Evolutionary conservation across 2,888 invertebrate species (phyloP).

Genomic region (Mythimna lalbum): DNA sequence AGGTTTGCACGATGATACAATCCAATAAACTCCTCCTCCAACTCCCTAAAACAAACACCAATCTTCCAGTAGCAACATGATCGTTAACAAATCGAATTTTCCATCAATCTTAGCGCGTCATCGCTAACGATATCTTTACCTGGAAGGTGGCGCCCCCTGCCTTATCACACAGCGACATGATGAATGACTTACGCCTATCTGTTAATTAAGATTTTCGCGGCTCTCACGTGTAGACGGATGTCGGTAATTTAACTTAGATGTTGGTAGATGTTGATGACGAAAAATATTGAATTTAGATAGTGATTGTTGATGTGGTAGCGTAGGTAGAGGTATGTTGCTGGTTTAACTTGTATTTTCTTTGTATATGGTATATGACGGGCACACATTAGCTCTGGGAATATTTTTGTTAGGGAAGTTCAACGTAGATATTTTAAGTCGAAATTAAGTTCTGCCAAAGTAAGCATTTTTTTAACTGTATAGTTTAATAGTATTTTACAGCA

Average conservation of each 20-base stretch:
- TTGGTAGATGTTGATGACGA: slow-evolving; percentile 61
- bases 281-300: slow-evolving; percentile 64
- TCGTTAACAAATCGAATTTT: slow-evolving; percentile 58
- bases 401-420: background rate
- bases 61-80: slow-evolving; percentile 46
- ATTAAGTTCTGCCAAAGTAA: no score
- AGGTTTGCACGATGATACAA: background rate
- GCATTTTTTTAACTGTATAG: no score
- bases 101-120: slow-evolving; percentile 79
- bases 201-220: slow-evolving; percentile 90
- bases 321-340: background rate
- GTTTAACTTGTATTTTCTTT: background rate
- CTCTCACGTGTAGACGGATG: slow-evolving; percentile 87
- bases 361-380: background rate
- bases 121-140: slow-evolving; percentile 77
- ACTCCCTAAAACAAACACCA: slow-evolving; percentile 1
- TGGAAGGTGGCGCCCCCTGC: slow-evolving; percentile 72
- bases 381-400: background rate
- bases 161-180: slow-evolving; percentile 85
- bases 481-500: no score
- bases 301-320: slow-evolving; percentile 36
- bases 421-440: background rate
- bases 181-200: slow-evolving; percentile 86
- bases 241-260: slow-evolving; percentile 85
- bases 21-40: background rate